These are phyloP conservation scores for Eulemur mongoz DNA, from an alignment of 2,797 vertebrate species.

Conservation along the genomic window DNA sequence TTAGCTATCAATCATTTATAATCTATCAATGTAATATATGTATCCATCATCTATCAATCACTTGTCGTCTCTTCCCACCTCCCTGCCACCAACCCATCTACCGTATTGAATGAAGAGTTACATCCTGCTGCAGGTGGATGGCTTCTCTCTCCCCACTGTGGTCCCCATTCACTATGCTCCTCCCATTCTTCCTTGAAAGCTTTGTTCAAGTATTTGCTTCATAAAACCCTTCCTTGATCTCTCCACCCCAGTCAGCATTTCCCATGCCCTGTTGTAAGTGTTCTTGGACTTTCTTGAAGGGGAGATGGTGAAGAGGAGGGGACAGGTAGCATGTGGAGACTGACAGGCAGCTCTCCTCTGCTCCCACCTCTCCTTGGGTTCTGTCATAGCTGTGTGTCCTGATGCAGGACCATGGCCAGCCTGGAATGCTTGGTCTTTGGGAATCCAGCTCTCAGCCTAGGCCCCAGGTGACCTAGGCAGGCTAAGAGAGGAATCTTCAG, in stretches of 20 bases:
- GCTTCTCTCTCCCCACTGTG: not conserved
- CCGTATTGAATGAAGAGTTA: not conserved
- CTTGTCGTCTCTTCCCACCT: not conserved
- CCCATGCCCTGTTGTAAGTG: not conserved
- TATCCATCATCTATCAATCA: not conserved
- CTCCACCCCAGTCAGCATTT: not conserved
- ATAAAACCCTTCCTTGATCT: not conserved
- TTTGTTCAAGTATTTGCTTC: not conserved
- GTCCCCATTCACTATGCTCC: not conserved
- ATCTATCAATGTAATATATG: not conserved
- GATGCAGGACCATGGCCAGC: not conserved
- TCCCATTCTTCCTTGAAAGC: not conserved
- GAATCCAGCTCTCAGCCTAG: not conserved
- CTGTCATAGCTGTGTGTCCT: not conserved
- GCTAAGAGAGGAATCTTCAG: not conserved
- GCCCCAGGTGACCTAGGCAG: not conserved
- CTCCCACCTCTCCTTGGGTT: not conserved
- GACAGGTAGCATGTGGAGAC: not conserved
- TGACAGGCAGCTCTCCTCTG: not conserved
- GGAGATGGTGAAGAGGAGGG: not conserved
- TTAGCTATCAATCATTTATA: not conserved
- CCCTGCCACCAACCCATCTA: not conserved
- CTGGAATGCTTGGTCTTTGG: not conserved
- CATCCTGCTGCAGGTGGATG: not conserved
- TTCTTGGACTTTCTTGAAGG: not conserved